phyloP scores from a whole-genome alignment of 2,888 invertebrate species.

The Dasysyrphus tricinctus region DNA sequence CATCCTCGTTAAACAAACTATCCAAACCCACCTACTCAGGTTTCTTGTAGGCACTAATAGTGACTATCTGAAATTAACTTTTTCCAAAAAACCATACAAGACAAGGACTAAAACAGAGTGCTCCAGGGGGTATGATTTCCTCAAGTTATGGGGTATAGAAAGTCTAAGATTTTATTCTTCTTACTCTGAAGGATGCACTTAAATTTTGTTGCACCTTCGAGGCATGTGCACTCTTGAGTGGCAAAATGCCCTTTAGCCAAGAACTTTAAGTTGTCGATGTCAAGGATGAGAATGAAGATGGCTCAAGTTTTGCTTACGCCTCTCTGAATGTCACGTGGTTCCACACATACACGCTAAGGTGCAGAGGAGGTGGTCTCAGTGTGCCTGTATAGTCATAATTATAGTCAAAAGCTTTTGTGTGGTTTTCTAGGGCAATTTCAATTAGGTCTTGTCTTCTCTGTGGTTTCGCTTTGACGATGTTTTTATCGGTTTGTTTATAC shows the following conservation, averaged over 20 bases:
- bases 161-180: background rate
- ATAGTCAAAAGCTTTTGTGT: constrained; percentile 24
- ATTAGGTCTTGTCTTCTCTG: constrained; percentile 25
- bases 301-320: constrained; percentile 11
- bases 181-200: constrained; percentile 35
- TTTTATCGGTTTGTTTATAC: constrained; percentile 44
- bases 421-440: constrained; percentile 19
- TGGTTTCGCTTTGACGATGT: constrained; percentile 19
- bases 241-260: constrained; percentile 12
- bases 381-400: background rate
- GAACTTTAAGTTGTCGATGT: constrained; percentile 7
- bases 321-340: constrained; percentile 40
- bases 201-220: constrained; percentile 39
- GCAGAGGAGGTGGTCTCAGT: background rate
- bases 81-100: background rate
- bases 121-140: constrained; percentile 21
- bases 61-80: constrained; percentile 8
- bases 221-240: constrained; percentile 49
- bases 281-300: constrained; percentile 12
- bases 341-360: background rate
- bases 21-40: background rate
- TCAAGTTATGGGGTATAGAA: background rate
- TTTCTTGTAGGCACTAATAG: background rate
- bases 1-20: constrained; percentile 6
- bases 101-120: constrained; percentile 41